These are phyloP conservation scores for Acanthosepion esculentum DNA, from an alignment of 2,888 invertebrate species.

Conservation along the genomic window DNA sequence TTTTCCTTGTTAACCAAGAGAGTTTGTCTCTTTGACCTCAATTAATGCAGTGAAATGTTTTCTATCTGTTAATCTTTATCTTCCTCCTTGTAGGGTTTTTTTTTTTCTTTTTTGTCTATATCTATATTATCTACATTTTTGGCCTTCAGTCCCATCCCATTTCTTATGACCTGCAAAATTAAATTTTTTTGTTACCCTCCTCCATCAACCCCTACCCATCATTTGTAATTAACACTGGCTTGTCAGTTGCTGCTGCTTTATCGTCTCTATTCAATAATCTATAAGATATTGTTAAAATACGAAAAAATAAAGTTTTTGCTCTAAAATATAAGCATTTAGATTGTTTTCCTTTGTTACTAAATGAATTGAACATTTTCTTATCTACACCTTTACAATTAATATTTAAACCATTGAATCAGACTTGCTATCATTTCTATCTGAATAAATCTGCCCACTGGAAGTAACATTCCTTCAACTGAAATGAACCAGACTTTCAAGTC, in stretches of 20 bases:
- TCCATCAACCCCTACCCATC: neutral
- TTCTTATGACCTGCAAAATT: neutral
- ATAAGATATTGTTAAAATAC: neutral
- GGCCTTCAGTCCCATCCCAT: neutral
- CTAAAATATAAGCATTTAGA: neutral
- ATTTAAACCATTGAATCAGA: no score
- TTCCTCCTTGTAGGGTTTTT: neutral
- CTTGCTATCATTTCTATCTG: no score
- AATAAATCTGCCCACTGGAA: no score
- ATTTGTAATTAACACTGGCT: neutral
- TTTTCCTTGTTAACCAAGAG: no score
- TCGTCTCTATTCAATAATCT: neutral
- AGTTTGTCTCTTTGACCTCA: no score
- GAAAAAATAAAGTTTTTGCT: neutral
- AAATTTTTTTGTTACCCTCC: neutral
- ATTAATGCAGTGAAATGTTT: neutral
- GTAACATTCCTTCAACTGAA: no score
- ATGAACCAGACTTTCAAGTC: no score
- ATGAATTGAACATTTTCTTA: no score
- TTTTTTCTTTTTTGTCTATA: no score
- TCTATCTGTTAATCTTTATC: neutral
- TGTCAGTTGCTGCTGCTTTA: neutral
- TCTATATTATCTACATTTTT: no score
- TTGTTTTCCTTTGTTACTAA: neutral
- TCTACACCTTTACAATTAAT: no score